These are phyloP conservation scores for Drosophila stalkeri DNA, from an alignment of 2,888 invertebrate genomes.

Conservation along the genomic window DNA sequence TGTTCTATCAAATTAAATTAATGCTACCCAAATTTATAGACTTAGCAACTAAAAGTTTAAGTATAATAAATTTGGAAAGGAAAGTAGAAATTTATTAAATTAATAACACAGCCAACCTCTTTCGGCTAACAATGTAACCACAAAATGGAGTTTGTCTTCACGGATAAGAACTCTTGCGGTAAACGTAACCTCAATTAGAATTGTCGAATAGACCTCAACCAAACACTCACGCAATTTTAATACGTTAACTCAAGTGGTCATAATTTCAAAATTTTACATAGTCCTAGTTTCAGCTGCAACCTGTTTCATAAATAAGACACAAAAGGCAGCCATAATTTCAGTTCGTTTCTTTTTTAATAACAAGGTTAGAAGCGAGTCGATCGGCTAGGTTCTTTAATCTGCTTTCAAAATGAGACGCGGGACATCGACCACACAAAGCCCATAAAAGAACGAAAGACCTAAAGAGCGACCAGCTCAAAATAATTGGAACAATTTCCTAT, in stretches of 20 bases:
- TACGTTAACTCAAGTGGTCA: constrained; percentile 14
- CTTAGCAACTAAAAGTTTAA: neutral
- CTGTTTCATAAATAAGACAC: constrained; percentile 61
- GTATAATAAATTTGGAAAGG: neutral
- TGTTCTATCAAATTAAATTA: no score
- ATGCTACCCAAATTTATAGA: neutral
- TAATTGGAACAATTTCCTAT: constrained; percentile 81
- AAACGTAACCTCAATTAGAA: constrained; percentile 1
- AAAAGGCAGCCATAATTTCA: constrained; percentile 59
- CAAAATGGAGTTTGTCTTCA: constrained; percentile 10
- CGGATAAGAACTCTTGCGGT: neutral
- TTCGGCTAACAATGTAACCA: neutral
- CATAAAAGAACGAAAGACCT: constrained; percentile 61
- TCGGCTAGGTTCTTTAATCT: constrained; percentile 73
- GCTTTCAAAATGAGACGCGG: constrained; percentile 66
- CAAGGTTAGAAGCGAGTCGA: constrained; percentile 44
- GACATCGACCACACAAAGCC: constrained; percentile 77
- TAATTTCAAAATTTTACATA: constrained; percentile 43
- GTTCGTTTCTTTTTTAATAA: constrained; percentile 60
- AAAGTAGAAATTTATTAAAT: neutral
- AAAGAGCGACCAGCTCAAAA: constrained; percentile 54
- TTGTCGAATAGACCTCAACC: neutral
- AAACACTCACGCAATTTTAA: constrained; percentile 26
- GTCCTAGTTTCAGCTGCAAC: constrained; percentile 57
- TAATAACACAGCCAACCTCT: neutral